Evolutionary conservation across 2,113 vertebrate genomes (phyloP), one percentile per base, ranked within the genome.

Genomic region (Elanus axillaris): DNA sequence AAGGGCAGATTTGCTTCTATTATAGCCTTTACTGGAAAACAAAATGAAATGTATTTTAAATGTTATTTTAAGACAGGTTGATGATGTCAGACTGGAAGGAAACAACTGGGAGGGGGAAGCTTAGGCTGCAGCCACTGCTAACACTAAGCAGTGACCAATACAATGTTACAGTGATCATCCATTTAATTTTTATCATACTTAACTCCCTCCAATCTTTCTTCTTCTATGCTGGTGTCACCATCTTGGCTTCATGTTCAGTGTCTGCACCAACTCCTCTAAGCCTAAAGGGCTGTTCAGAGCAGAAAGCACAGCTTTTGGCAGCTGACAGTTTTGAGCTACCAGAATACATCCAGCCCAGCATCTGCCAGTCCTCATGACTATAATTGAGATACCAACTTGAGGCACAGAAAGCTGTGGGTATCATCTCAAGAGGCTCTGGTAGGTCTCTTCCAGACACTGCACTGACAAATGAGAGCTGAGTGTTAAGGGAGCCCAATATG

Each of bases 21-120:
- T 93, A 59, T 3, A 91, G 52, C 20, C 47, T 89, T 78, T 63
- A 81, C 86, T 75, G 87, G 83, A 84, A 95, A 94, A 89, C 60
- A 94, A 97, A 92, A 71, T 34, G 78, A 86, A 92, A 47, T 0
- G 0, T 75, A 81, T 60, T 84, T 86, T 36, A 94, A 72, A 92
- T 34, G 69, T 77, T 92, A 77, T 92, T 92, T 95, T 93, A 94
- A 93, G 72, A 31, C 34, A 94, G 34, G 36, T 34, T 73, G 85
- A 91, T 74, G 52, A 85, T 69, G 29, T 76, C 50, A 88, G 36
- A 59, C 43, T 63, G 60, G 56, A 86, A 93, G 17, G 18, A 88
- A 74, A 77, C 14, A 89, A 83, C 8, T 11, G 19, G 86, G 27
- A 67, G 9, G 6, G 43, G 25, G 16, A 66, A 62, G 38, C 26